Evolutionary conservation across 2,888 invertebrate species (phyloP).

Genomic region (Ectobius pallidus): DNA sequence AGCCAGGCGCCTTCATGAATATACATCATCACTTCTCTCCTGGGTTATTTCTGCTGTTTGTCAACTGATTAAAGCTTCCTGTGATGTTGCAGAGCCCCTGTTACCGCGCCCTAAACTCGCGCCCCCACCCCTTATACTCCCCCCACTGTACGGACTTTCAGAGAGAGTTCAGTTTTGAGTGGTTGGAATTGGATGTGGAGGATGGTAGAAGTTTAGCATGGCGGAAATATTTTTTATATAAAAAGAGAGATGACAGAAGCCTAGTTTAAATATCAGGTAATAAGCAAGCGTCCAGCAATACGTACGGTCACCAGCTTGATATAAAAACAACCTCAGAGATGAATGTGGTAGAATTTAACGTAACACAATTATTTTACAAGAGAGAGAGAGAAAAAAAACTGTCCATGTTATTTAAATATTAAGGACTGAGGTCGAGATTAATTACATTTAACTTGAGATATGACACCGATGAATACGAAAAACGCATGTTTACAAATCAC

Average conservation of each 20-base stretch:
- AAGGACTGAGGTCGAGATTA: background rate
- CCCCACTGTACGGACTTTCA: background rate
- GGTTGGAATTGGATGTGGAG: slow-evolving; percentile 1
- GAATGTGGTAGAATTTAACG: background rate
- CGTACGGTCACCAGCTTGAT: background rate
- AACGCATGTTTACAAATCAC: no score
- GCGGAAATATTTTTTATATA: background rate
- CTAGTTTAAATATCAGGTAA: slow-evolving; percentile 25
- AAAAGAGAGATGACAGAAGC: background rate
- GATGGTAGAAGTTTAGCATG: slow-evolving; percentile 2
- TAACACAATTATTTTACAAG: background rate
- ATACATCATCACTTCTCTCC: slow-evolving; percentile 34
- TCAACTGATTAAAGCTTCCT: slow-evolving; percentile 37
- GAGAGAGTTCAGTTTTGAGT: slow-evolving; percentile 29
- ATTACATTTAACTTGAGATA: no score
- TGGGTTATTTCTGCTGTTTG: slow-evolving; percentile 39
- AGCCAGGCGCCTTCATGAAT: slow-evolving; percentile 36
- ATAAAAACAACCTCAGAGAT: background rate
- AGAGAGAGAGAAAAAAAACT: background rate
- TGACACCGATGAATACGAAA: no score
- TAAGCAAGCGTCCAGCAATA: background rate
- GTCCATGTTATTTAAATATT: background rate
- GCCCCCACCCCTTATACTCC: background rate
- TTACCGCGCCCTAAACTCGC: background rate
- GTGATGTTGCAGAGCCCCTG: slow-evolving; percentile 16